These are phyloP conservation scores for Melinaea marsaeus DNA, from an alignment of 2,888 invertebrate species.

Conservation along the genomic window DNA sequence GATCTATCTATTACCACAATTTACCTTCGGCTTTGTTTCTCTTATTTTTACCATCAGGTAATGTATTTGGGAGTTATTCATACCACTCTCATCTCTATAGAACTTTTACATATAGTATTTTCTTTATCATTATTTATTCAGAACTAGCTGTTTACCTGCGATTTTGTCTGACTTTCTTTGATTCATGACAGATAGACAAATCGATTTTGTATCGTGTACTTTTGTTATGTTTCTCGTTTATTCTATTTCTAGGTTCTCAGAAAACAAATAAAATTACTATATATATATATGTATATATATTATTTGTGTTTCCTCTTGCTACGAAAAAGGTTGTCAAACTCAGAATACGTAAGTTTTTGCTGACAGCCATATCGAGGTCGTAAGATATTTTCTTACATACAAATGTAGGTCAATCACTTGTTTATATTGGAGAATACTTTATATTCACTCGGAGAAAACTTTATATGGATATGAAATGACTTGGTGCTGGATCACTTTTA, in stretches of 20 bases:
- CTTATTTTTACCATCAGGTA: constrained; percentile 55
- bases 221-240: too few species aligned
- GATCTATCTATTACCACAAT: constrained; percentile 29
- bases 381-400: constrained; percentile 45
- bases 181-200: too few species aligned
- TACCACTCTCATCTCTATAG: constrained; percentile 13
- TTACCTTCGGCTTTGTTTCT: constrained; percentile 39
- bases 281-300: too few species aligned
- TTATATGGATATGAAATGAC: constrained; percentile 23
- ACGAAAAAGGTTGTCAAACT: constrained; percentile 48
- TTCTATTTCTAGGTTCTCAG: too few species aligned
- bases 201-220: too few species aligned
- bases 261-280: too few species aligned
- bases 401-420: constrained; percentile 58
- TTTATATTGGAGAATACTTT: constrained; percentile 40
- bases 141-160: too few species aligned
- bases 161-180: too few species aligned
- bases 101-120: too few species aligned
- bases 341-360: constrained; percentile 51
- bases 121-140: too few species aligned
- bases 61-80: constrained; percentile 43
- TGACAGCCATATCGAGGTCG: constrained; percentile 48
- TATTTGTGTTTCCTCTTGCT: too few species aligned
- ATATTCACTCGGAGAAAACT: constrained; percentile 19
- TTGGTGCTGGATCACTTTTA: constrained; percentile 13